These are phyloP conservation scores for Pituophis catenifer DNA, from an alignment of 2,113 vertebrate species.

Conservation along the genomic window DNA sequence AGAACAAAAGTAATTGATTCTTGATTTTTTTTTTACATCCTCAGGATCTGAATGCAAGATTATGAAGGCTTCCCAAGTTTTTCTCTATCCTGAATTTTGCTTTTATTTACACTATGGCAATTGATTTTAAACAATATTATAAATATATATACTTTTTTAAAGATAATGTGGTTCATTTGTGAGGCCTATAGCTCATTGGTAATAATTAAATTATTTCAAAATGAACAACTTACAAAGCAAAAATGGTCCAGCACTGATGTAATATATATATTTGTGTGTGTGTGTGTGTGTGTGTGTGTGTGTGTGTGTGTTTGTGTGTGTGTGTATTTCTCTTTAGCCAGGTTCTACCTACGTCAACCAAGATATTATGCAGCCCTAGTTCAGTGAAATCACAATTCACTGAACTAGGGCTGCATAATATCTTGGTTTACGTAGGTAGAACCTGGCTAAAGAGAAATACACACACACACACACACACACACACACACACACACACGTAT, in stretches of 20 bases:
- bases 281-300: too few relatives aligned
- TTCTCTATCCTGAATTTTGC: background rate
- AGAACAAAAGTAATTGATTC: background rate
- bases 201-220: background rate
- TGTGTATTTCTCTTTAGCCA: too few relatives aligned
- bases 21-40: background rate
- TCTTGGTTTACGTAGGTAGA: too few relatives aligned
- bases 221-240: background rate
- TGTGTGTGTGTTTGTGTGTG: too few relatives aligned
- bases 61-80: background rate
- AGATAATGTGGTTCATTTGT: background rate
- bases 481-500: background rate
- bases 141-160: background rate
- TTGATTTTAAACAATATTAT: background rate
- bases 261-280: background rate
- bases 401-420: too few relatives aligned
- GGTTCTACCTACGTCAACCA: too few relatives aligned
- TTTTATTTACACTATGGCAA: background rate
- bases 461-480: too few relatives aligned
- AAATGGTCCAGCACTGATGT: background rate
- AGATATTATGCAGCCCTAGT: too few relatives aligned
- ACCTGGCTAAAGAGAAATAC: too few relatives aligned
- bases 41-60: background rate
- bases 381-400: too few relatives aligned
- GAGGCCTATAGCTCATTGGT: background rate